Evolutionary conservation across 1,140 invertebrate species (phyloP), one percentile per base, ranked within the genome.

Genomic region (Papilio xuthus): DNA sequence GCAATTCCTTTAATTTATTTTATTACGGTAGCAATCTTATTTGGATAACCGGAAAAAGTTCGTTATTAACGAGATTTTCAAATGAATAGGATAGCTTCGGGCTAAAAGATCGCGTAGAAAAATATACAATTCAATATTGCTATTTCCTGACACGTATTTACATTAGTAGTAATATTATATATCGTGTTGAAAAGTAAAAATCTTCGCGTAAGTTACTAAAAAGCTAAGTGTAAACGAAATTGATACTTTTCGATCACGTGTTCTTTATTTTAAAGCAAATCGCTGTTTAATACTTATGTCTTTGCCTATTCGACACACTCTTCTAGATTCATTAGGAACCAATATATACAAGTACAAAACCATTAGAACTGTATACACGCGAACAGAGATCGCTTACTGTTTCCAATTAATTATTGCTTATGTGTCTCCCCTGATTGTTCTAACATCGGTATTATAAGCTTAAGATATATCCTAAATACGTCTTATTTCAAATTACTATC

Each of bases 81-180:
- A 67, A 67, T 67, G 9, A 67, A 67, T 4, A 67, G 60, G 12
- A 67, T 28, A 67, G 60, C 60, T 67, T 67, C 15, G 26, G 60
- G 60, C 10, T 67, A 67, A 67, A 28, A 67, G 60, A 28, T 67
- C 6, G 26, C 60, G 7, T 60, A 67, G 12, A 67, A 26, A 23
- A 2, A 60, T 12, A 60, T 20, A n/a, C 20, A 23, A 67, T 67
- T 15, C 13, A 67, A 28, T 15, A 28, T 28, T 15, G 28, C 60
- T 32, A 28, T 67, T 32, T 67, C 26, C 13, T 32, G 26, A 28
- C 28, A 63, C 23, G 8, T 60, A 12, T 60, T 53, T 53, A 20
- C 9, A 56, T 56, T 9, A 9, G 20, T 47, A 47, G 4, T 47
- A 18, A 18, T 47, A 18, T 1, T 47, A 47, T 47, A 0, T 13